phyloP scores from a whole-genome alignment of 2,113 vertebrate genomes.

The Pachycephala philippinensis region DNA sequence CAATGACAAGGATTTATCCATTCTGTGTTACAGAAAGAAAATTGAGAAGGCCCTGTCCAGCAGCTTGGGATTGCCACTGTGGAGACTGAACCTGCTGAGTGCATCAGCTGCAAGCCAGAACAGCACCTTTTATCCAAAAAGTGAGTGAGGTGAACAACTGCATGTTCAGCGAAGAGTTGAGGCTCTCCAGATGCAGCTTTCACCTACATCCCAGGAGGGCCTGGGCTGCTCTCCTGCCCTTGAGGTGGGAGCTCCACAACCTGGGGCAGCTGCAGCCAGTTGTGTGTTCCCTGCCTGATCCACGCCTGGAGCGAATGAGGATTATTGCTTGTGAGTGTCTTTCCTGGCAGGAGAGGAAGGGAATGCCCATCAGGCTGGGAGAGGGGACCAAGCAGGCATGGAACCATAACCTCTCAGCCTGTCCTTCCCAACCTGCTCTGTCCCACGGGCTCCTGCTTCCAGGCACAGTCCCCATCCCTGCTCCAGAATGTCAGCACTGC shows the following conservation, averaged over 20 bases:
- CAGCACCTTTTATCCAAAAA: background rate
- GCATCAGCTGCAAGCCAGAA: background rate
- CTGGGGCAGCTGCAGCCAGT: background rate
- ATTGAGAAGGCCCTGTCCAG: background rate
- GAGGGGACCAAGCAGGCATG: background rate
- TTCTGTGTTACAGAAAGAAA: background rate
- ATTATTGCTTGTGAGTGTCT: background rate
- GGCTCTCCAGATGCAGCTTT: background rate
- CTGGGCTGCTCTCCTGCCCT: background rate
- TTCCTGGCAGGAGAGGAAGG: background rate
- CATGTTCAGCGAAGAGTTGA: background rate
- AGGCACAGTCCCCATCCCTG: background rate
- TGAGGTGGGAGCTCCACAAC: background rate
- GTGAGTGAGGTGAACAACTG: fast-evolving
- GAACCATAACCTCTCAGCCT: background rate
- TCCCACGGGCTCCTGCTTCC: background rate
- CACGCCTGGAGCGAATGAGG: fast-evolving
- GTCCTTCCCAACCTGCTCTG: background rate
- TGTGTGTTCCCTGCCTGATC: background rate
- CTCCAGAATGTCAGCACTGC: background rate
- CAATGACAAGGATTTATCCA: background rate
- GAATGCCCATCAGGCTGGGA: background rate
- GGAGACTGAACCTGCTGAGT: background rate
- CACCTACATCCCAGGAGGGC: fast-evolving
- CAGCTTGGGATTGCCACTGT: background rate